Evolutionary conservation across 2,113 vertebrate genomes (phyloP).

Genomic region (Calidris pygmaea): DNA sequence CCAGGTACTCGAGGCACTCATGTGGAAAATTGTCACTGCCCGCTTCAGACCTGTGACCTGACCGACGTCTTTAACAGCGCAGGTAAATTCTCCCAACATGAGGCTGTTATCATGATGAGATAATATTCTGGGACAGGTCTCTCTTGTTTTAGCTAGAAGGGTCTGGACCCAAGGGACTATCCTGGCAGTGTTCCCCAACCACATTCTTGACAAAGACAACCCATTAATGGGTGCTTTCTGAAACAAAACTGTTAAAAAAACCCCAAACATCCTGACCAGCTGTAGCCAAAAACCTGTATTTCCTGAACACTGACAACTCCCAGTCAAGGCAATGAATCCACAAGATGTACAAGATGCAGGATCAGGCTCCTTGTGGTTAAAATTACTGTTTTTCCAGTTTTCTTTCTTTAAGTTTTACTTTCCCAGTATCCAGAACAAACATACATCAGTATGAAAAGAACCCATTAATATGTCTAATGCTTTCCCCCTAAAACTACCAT

Average conservation of each 20-base stretch:
- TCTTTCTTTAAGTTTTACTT: not conserved
- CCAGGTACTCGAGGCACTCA: not conserved
- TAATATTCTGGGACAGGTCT: not conserved
- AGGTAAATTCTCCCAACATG: not conserved
- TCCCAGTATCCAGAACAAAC: not conserved
- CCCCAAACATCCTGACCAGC: not conserved
- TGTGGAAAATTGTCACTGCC: not conserved
- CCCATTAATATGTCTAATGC: not conserved
- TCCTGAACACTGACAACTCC: not conserved
- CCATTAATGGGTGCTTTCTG: not conserved
- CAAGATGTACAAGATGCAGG: not conserved
- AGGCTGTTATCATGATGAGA: not conserved
- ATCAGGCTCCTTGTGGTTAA: not conserved
- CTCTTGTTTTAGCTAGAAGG: not conserved
- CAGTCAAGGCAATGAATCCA: not conserved
- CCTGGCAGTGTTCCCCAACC: not conserved
- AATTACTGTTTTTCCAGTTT: not conserved
- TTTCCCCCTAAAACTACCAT: constrained; percentile 48
- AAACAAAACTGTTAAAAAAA: not conserved
- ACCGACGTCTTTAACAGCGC: not conserved
- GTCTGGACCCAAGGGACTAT: not conserved
- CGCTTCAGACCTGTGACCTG: not conserved
- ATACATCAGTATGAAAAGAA: not conserved
- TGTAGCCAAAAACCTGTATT: not conserved
- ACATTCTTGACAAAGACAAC: not conserved